These are phyloP conservation scores for Platycheirus albimanus DNA, from an alignment of 2,888 invertebrate species.

Conservation along the genomic window DNA sequence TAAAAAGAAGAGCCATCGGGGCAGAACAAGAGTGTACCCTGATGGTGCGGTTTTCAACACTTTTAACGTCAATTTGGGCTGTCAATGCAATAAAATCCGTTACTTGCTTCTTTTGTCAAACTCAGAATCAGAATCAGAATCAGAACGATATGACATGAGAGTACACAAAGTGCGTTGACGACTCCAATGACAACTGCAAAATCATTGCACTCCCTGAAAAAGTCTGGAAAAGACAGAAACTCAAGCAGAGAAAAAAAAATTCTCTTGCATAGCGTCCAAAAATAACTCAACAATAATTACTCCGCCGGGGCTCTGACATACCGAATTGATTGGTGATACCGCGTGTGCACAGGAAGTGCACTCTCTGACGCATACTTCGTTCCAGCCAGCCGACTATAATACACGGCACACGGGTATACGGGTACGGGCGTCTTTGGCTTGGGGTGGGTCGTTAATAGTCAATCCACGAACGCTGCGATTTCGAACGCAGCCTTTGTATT, in stretches of 20 bases:
- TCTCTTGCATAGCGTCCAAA: conserved; percentile 41
- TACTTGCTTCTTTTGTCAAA: conserved; percentile 40
- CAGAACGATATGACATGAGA: conserved; percentile 6
- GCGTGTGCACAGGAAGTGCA: conserved; percentile 67
- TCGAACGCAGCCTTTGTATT: conserved; percentile 50
- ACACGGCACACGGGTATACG: too few species aligned
- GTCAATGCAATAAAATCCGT: conserved; percentile 68
- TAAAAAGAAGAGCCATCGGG: neutral
- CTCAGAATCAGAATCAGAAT: conserved; percentile 8
- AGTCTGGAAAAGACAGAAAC: neutral
- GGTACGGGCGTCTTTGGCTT: conserved; percentile 9
- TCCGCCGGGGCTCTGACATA: conserved; percentile 21
- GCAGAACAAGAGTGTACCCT: conserved; percentile 61
- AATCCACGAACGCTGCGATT: conserved; percentile 57
- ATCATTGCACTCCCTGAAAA: conserved; percentile 19
- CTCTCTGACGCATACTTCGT: conserved; percentile 64
- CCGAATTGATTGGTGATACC: conserved; percentile 59
- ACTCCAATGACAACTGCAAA: conserved; percentile 57
- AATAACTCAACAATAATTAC: conserved; percentile 66
- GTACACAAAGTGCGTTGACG: neutral
- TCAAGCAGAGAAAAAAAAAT: neutral
- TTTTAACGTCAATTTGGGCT: conserved; percentile 66
- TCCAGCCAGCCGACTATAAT: conserved; percentile 41
- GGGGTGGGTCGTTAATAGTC: conserved; percentile 65
- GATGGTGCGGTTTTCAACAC: conserved; percentile 73